Conservation (phyloP, 2,888 invertebrate species). For the Atrina japonica region DNA sequence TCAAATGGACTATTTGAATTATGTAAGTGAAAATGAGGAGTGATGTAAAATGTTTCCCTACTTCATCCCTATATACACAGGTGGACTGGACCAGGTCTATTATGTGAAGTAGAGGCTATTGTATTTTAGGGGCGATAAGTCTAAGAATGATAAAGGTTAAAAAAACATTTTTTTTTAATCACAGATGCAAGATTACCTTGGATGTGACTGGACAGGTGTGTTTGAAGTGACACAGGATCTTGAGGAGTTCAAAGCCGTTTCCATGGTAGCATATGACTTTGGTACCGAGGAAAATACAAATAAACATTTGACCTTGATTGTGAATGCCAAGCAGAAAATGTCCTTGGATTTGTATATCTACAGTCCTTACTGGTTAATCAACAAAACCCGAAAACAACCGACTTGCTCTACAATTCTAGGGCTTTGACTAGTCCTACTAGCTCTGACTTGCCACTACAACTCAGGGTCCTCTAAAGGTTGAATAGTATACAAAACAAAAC, state of each 20-base stretch:
- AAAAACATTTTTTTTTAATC: too few species aligned
- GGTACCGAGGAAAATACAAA: conserved; percentile 86
- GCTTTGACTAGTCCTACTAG: too few species aligned
- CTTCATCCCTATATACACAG: too few species aligned
- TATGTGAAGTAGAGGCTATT: too few species aligned
- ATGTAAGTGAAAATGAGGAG: too few species aligned
- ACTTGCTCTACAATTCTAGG: conserved; percentile 85
- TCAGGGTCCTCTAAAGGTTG: conserved; percentile 68
- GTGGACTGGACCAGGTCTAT: too few species aligned
- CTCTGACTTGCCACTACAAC: conserved; percentile 43
- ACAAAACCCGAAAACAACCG: too few species aligned
- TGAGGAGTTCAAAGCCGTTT: conserved; percentile 84
- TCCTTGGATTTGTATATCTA: conserved; percentile 85
- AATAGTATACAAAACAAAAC: conserved; percentile 80
- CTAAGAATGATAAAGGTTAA: too few species aligned
- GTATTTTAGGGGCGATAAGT: too few species aligned
- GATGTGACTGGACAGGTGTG: conserved; percentile 87
- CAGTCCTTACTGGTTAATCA: conserved; percentile 80
- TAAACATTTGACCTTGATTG: conserved; percentile 86
- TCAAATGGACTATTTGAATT: too few species aligned
- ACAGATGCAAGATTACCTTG: conserved; percentile 85
- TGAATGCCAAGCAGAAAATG: conserved; percentile 84
- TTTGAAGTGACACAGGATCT: conserved; percentile 86
- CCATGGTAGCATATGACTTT: conserved; percentile 80
- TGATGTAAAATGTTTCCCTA: too few species aligned